Conservation (phyloP, 2,113 vertebrate genomes). For the Opisthocomus hoazin region DNA sequence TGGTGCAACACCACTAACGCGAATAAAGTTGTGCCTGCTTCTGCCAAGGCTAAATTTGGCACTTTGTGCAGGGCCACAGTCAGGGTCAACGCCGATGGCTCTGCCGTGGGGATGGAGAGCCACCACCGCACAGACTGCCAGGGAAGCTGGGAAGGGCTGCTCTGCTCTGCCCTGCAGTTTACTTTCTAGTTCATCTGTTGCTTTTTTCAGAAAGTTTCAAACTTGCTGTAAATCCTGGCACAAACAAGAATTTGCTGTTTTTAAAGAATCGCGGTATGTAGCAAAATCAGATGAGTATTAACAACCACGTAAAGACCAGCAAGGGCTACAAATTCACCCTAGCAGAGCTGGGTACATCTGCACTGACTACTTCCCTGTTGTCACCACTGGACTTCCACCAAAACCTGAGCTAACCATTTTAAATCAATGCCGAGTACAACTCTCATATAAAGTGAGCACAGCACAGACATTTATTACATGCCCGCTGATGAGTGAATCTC, state of each 20-base stretch:
- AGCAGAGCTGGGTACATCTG: neutral
- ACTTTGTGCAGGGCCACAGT: rapidly evolving
- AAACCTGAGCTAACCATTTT: neutral
- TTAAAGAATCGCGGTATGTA: neutral
- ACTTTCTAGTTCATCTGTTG: neutral
- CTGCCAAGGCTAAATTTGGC: neutral
- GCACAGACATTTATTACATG: neutral
- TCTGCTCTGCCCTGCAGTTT: neutral
- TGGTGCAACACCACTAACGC: neutral
- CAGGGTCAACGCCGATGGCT: rapidly evolving
- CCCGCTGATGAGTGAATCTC: neutral
- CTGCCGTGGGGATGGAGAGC: rapidly evolving
- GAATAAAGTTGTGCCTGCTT: neutral
- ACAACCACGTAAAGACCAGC: neutral
- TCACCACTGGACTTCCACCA: neutral
- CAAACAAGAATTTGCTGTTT: neutral
- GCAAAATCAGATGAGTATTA: neutral
- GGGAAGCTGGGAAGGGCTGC: neutral
- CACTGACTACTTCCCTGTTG: neutral
- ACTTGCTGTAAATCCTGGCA: neutral
- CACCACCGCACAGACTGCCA: neutral
- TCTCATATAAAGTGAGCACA: neutral
- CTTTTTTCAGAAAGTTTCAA: neutral
- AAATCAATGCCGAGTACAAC: neutral
- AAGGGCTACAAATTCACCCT: neutral